These are phyloP conservation scores for Phyllostomus hastatus DNA, from an alignment of 2,113 vertebrate genomes.

Conservation along the genomic window DNA sequence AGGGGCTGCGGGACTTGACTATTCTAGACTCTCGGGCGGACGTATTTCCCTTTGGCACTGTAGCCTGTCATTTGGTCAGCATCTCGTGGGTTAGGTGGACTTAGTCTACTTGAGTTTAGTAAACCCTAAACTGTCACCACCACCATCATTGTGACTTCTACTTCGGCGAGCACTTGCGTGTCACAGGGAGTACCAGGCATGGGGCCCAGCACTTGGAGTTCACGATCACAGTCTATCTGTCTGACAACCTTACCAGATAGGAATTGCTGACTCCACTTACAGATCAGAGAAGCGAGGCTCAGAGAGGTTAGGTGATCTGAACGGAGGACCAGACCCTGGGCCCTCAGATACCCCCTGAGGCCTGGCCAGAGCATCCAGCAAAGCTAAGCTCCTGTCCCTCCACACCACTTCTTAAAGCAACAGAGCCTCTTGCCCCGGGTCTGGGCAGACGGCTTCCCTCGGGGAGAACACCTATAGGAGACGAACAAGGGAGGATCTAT, in stretches of 20 bases:
- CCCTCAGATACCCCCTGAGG: neutral
- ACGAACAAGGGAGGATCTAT: neutral
- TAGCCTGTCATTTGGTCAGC: neutral
- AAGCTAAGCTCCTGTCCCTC: neutral
- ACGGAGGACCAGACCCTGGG: neutral
- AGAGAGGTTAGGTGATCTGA: neutral
- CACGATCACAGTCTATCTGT: neutral
- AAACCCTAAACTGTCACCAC: neutral
- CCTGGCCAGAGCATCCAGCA: too few relatives aligned
- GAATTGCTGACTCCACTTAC: neutral
- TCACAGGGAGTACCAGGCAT: neutral
- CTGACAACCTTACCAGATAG: neutral
- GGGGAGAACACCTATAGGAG: fast-evolving
- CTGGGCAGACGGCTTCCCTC: neutral
- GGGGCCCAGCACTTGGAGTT: neutral
- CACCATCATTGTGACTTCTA: neutral
- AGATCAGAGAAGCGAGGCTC: neutral
- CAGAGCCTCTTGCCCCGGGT: neutral
- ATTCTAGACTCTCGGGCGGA: neutral
- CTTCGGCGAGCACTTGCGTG: neutral
- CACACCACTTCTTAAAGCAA: neutral
- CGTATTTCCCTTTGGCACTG: neutral
- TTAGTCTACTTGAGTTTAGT: neutral
- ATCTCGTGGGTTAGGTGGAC: neutral
- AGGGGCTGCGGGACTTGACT: neutral